Evolutionary conservation across 2,797 vertebrate genomes (phyloP), one percentile per base, ranked within the genome.

Genomic region (Microctenopoma steveboyesi): DNA sequence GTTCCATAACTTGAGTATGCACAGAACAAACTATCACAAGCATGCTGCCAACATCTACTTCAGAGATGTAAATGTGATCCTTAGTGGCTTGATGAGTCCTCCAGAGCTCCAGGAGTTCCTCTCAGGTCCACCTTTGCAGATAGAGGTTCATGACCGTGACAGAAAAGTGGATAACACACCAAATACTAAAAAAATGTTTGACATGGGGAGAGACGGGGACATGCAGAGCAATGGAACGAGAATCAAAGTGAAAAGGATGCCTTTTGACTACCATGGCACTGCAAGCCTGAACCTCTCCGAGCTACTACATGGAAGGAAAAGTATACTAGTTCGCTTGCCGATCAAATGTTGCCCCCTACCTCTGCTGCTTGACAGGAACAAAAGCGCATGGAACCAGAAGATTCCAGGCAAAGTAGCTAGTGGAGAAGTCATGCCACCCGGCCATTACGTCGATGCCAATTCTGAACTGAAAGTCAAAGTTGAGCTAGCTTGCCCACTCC

Each of bases 71-170:
- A 94, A 94, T 9, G 94, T 97, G 50, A 88, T 97, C 77, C 88
- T 96, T 56, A 88, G 91, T 0, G 95, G 96, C 53, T 78, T 89
- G 11, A 69, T 95, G 74, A 88, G 75, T 13, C 86, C 83, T 1
- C 79, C 61, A 12, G 92, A 95, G 57, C 63, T 97, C 28, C 60
- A 62, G 2, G 92, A 95, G 48, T 94, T 88, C 72, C 88, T 97
- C 33, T 83, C 82, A 9, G 94, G 95, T 1, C 92, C 94, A 2
- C 92, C 94, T 7, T 83, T 97, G 76, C 86, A 94, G 83, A 94
- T 96, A 25, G 94, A 96, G 79, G 90, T 97, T 39, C 96, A 96
- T 0, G 96, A 98, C 78, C 88, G 92, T 7, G 95, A 96, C 83
- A 91, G 74, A 39, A 95, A 90, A 72, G 42, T 13, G 0, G 69